Base-by-base conservation (phyloP, 1,140 invertebrate species). In the Pseudomyrmex sp. region DNA sequence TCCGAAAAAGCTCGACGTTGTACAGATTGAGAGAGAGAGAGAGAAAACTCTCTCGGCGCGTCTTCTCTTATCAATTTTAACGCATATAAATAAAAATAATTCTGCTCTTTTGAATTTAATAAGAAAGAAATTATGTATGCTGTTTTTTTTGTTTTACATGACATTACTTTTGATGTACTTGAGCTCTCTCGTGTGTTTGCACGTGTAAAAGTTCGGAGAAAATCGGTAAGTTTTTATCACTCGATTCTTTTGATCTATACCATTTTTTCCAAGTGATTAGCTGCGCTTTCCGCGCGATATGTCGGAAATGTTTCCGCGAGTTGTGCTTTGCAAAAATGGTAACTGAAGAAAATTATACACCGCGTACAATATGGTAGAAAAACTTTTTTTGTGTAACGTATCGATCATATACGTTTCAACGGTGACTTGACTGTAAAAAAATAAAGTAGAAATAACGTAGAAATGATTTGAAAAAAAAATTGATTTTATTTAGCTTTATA, bases 11-110 rank as follows among this genome's bases (percentile, higher is more conserved):
- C 35, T 7, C 12, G 52, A 1, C 0, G 18, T 48, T 52, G 20
- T 1, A 8, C 2, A 35, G 10, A 44, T 65, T 20, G 18, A 15
- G 2, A 76, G 10, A 63, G 2, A 76, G 10, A 63, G 35, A 35
- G 35, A 35, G 5, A 35, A 35, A 35, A 35, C 26, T 35, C 35
- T 35, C 5, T 35, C 35, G 4, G 35, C 23, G 12, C n/a, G 26
- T 15, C 4, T 15, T 48, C 54, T n/a, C 44, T 2, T 1, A 69
- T 58, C 9, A 20, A 35, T 77, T 46, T 56, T 52, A 44, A 10
- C 15, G 26, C 26, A 15, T 62, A 12, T 23, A 35, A 56, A 65
- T 54, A 76, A 65, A 66, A 65, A 66, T 44, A 77, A 50, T 66
- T 10, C 12, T 9, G n/a, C 10, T 69, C 46, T 35, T 68, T n/a